A percentile compares a stretch with the other conserved stretches of the same genome.
These are phyloP conservation scores for Perizoma flavofasciatum DNA, from an alignment of 2,888 invertebrate species.

Conservation along the genomic window DNA sequence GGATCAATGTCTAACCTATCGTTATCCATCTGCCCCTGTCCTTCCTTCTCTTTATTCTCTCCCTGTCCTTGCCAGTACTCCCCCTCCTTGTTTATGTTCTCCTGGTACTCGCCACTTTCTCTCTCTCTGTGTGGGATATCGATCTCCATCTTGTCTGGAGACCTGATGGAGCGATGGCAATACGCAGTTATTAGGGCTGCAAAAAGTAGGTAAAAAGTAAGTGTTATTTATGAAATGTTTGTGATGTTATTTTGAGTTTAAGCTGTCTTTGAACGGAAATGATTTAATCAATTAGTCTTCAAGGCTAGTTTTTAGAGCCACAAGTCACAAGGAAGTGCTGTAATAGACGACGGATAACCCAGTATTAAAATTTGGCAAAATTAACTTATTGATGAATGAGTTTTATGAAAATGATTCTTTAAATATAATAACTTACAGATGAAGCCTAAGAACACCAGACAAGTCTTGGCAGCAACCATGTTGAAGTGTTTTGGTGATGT, in stretches of 20 bases:
- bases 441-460: conserved; percentile 19
- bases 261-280: no score
- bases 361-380: no score
- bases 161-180: conserved; percentile 40
- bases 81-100: conserved; percentile 42
- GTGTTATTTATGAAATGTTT: neutral
- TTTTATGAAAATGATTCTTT: no score
- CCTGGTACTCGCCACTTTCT: conserved; percentile 38
- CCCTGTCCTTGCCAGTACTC: conserved; percentile 49
- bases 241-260: no score
- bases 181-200: conserved; percentile 15
- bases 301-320: no score
- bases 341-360: no score
- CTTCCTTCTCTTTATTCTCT: conserved; percentile 37
- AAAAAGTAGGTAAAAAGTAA: neutral
- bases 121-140: conserved; percentile 43
- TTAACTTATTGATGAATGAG: no score
- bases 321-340: no score
- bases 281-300: no score
- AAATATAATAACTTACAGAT: conserved; percentile 17
- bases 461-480: conserved; percentile 22
- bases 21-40: conserved; percentile 40
- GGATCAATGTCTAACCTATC: conserved; percentile 34
- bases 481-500: conserved; percentile 12
- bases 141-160: conserved; percentile 52